Evolutionary conservation across 2,113 vertebrate genomes (phyloP), one percentile per base, ranked within the genome.

Genomic region (Laterallus jamaicensis): DNA sequence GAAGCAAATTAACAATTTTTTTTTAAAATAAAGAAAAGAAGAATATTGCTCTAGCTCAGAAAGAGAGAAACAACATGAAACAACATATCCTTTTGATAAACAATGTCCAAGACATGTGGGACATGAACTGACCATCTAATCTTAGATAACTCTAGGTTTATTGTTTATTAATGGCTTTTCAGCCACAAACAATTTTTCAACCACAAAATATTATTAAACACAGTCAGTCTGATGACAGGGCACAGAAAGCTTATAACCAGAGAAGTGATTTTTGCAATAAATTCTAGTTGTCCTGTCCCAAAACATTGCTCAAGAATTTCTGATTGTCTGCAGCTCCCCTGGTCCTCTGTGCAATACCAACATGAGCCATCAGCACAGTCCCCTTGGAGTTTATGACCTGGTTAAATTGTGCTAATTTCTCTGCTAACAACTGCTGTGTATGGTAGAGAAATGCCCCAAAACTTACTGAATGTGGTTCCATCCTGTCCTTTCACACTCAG

Each of bases 311-410:
- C 37, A 49, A 32, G 73, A 26, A 52, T 49, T 69, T 39, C 66
- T 44, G 17, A 5, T 21, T 66, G n/a, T 28, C 70, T 5, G 9
- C 52, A 54, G 37, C 29, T 66, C 12, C 47, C 39, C 78, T 44
- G 50, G 19, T 14, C 39, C 10, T 75, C 66, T 47, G 32, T 6
- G 7, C 59, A 69, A 24, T 6, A 54, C 60, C 82, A 67, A 9
- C 1, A 0, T 12, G 9, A 10, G 9, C 5, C 3, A 64, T 52
- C 52, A 75, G 52, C 70, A 47, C 39, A 52, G 24, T 12, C 24
- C 32, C 40, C 44, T 67, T 55, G 58, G 67, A 54, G 29, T 31
- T 88, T 39, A 54, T 32, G 32, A 52, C 32, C 82, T 47, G 54
- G 39, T 56, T 42, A 25, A 82, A 90, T 32, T 18, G 47, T 14